These are phyloP conservation scores for Acanthisitta chloris DNA, from an alignment of 2,113 vertebrate genomes.

Conservation along the genomic window DNA sequence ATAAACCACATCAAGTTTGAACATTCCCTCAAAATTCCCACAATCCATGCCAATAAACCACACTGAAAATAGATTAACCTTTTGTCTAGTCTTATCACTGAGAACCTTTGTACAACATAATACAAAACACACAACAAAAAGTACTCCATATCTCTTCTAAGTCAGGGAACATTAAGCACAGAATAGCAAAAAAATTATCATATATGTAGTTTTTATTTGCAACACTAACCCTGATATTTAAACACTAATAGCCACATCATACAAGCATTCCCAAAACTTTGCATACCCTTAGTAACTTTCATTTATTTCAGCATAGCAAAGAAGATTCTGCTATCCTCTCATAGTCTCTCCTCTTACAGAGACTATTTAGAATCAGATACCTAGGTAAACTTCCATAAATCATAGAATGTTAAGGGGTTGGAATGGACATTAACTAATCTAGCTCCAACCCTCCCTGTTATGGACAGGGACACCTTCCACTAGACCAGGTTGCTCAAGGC, in stretches of 20 bases:
- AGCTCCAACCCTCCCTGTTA: no score
- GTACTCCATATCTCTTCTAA: not conserved
- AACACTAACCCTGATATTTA: not conserved
- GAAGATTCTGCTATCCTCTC: not conserved
- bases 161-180: not conserved
- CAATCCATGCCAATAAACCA: constrained; percentile 53
- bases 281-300: not conserved
- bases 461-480: no score
- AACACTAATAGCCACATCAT: not conserved
- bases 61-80: constrained; percentile 62
- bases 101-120: constrained; percentile 15
- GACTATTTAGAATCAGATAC: not conserved
- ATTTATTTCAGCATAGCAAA: not conserved
- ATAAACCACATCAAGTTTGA: constrained; percentile 28
- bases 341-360: not conserved
- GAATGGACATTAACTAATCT: no score
- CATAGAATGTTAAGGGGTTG: no score
- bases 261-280: not conserved
- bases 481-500: no score
- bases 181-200: not conserved
- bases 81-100: constrained; percentile 62
- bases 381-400: not conserved
- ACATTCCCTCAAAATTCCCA: constrained; percentile 1
- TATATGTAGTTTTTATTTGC: not conserved
- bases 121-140: not conserved